Evolutionary conservation across 2,797 vertebrate genomes (phyloP), one percentile per base, ranked within the genome.

Genomic region (Acrocephalus scirpaceus): DNA sequence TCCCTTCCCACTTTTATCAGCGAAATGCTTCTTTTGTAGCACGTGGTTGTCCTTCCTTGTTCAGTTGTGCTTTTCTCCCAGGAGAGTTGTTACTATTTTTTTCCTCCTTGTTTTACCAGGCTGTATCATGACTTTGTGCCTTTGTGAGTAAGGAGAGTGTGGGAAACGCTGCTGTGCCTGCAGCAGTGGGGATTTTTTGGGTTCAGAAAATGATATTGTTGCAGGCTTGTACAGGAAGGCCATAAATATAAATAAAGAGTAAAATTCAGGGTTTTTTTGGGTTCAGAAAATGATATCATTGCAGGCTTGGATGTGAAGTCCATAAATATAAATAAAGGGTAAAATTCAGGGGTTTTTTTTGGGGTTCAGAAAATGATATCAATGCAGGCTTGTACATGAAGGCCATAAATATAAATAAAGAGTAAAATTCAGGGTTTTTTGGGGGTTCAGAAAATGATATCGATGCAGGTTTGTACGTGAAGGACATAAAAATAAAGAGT

Each of bases 241-340:
- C 2, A 6, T 44, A 44, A 53, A 82, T 56, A 20, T 1, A 26
- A 47, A n/a, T 18, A 16, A 0, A 12, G 2, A 14, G 3, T 27
- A 6, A 40, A 76, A 23, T 11, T 44, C 14, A 13, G 0, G 0
- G 17, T n/a, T 36, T 42, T 42, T 42, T 42, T 42, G 42, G 42
- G 42, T 42, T 42, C 42, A 42, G 42, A 42, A 42, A 42, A 42
- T 15, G 16, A 7, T 42, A 42, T 42, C 16, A 7, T 7, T 42
- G 42, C 42, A 42, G 42, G 42, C 14, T 16, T 16, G 42, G 6
- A 42, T 15, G 16, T 42, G 42, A 42, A 42, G 16, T 15, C 42
- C 16, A 42, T 42, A 42, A 42, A 42, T 42, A 42, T 14, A 42
- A 42, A 42, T 42, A 42, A 15, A 42, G 42, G 16, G 42, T 42